A percentile compares a stretch with the other conserved stretches of the same genome.
Conservation (phyloP, 2,797 vertebrate genomes). For the Avahi laniger region DNA sequence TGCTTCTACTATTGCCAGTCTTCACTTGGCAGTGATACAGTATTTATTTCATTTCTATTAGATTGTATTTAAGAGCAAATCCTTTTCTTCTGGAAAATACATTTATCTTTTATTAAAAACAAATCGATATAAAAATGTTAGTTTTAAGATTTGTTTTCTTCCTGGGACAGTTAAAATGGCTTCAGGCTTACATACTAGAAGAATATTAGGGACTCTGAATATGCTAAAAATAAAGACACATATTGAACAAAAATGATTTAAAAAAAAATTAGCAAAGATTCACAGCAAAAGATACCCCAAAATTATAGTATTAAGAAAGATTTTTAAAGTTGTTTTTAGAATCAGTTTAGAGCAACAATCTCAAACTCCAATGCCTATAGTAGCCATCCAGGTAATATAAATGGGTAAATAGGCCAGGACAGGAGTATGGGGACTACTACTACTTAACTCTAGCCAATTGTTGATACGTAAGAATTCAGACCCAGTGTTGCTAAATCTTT, state of each 20-base stretch:
- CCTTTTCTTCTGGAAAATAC: not conserved
- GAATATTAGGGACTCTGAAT: not conserved
- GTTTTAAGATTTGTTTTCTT: constrained; percentile 35
- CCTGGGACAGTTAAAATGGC: not conserved
- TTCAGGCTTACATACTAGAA: not conserved
- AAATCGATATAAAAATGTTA: constrained; percentile 26
- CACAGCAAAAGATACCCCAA: not conserved
- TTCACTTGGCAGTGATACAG: not conserved
- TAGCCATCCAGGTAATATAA: not conserved
- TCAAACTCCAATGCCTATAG: not conserved
- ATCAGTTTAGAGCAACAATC: not conserved
- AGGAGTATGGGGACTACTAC: accelerated
- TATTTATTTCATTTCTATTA: not conserved
- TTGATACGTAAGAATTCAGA: not conserved
- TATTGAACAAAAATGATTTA: not conserved
- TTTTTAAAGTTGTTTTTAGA: not conserved
- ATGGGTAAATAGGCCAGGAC: not conserved
- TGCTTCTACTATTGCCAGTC: not conserved
- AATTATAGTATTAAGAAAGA: not conserved
- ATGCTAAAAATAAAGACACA: not conserved
- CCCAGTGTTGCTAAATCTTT: not conserved
- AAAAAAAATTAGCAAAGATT: not conserved
- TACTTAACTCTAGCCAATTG: not conserved
- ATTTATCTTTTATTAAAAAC: constrained; percentile 38
- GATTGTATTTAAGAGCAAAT: not conserved